Conservation (phyloP, 2,888 invertebrate genomes). For the Cheilosia grossa region DNA sequence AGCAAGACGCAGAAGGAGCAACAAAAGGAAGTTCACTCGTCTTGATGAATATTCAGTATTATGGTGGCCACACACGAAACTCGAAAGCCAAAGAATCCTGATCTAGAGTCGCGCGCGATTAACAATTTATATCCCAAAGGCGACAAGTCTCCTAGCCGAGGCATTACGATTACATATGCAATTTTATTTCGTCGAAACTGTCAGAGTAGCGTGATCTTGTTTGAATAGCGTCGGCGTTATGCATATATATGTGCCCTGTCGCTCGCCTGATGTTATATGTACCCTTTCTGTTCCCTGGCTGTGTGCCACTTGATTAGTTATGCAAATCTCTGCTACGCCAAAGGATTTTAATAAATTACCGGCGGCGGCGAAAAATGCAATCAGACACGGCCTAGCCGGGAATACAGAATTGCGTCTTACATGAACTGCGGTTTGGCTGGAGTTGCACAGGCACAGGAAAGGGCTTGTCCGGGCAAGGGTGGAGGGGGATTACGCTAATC, state of each 20-base stretch:
- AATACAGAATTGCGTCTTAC: slow-evolving; percentile 4
- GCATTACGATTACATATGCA: slow-evolving; percentile 39
- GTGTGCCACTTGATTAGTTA: slow-evolving; percentile 68
- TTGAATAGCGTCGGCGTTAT: slow-evolving; percentile 61
- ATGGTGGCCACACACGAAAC: slow-evolving; percentile 65
- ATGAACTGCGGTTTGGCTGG: slow-evolving; percentile 1
- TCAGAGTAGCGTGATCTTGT: slow-evolving; percentile 67
- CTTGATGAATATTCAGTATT: slow-evolving; percentile 62
- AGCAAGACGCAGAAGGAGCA: not conserved
- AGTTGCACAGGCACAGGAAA: slow-evolving; percentile 6
- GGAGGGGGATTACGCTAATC: slow-evolving; percentile 51
- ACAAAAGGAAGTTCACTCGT: slow-evolving; percentile 42
- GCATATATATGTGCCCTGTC: slow-evolving; percentile 17
- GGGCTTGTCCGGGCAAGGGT: not conserved
- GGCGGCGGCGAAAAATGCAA: slow-evolving; percentile 66
- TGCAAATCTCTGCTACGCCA: slow-evolving; percentile 56
- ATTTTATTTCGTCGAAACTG: slow-evolving; percentile 52
- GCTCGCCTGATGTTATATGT: slow-evolving; percentile 25
- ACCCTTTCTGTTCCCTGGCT: slow-evolving; percentile 4
- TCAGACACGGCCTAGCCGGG: slow-evolving; percentile 62
- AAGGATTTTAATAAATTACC: slow-evolving; percentile 71
- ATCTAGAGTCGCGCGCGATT: slow-evolving; percentile 38
- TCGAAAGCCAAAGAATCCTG: slow-evolving; percentile 44
- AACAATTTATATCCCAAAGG: slow-evolving; percentile 48
- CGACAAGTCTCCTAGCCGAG: slow-evolving; percentile 54